Evolutionary conservation across 2,797 vertebrate genomes (phyloP), one percentile per base, ranked within the genome.

Genomic region (Periparus ater): DNA sequence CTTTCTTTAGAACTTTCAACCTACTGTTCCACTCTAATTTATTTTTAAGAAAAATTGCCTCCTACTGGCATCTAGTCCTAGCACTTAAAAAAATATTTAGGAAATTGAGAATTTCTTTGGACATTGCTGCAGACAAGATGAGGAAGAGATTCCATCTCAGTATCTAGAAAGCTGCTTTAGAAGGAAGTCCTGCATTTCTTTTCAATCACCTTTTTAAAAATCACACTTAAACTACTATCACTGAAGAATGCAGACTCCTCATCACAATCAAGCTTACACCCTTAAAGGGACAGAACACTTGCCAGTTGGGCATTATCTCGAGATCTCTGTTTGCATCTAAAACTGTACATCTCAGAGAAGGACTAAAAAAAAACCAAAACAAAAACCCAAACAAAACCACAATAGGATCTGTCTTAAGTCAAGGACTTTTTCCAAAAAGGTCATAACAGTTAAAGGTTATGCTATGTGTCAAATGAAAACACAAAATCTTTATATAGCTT

Each of bases 1-100:
- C 85, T 96, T 96, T 89, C 91, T 97, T 97, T 85, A 97, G 93
- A 96, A 97, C 88, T 96, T 97, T 96, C 89, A 97, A 95, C 88
- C 76, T 96, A 88, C 92, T 94, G 82, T 97, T 97, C 89, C 92
- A 95, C 88, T 94, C 88, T 96, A 92, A 96, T 97, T 96, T 89
- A 85, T 84, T 87, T 95, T 95, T 92, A 92, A 77, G 44, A 82
- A 93, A 97, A 97, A 95, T 36, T 95, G 86, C 66, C 92, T 87
- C 80, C 71, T 92, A 92, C 71, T 79, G 50, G 32, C 53, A 94
- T 91, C 84, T 94, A 94, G 94, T 88, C 51, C 57, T 65, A 89
- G 68, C 36, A 92, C 80, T 93, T 96, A 40, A 94, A 72, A 89
- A 89, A 58, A 21, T 34, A 84, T 91, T 89, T 81, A 91, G 84